Evolutionary conservation across 2,888 invertebrate species (phyloP), one percentile per base, ranked within the genome.

Genomic region (Elmis aenea): DNA sequence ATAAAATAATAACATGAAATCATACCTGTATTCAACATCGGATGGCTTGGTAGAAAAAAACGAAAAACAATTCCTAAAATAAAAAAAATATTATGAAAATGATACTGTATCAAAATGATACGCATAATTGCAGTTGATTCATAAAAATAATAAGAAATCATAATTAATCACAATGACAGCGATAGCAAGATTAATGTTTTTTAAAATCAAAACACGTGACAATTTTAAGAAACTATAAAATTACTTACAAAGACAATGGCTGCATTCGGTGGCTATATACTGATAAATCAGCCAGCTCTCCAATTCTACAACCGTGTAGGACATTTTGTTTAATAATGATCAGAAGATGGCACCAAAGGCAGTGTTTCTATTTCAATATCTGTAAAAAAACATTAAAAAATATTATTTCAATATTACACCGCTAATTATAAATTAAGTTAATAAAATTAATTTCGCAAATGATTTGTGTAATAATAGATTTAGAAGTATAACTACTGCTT

Each of bases 281-380:
- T 80, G 80, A 66, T 80, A 81, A 63, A 79, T 77, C 54, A 81
- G 70, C 81, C 81, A 81, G 62, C 79, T 77, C 62, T 81, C 80
- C 62, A 81, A 61, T 63, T 81, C 81, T 52, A 79, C 74, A 69
- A 79, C 75, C 21, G 79, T 71, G n/a, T n/a, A n/a, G n/a, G 13
- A 32, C 25, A 27, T 27, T 27, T 27, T 26, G 2, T 11, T 11
- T 27, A 27, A 27, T n/a, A n/a, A n/a, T n/a, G n/a, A n/a, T n/a
- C n/a, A n/a, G n/a, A n/a, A n/a, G n/a, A n/a, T n/a, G n/a, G n/a
- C n/a, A n/a, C n/a, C n/a, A n/a, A n/a, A n/a, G n/a, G n/a, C n/a
- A n/a, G n/a, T n/a, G n/a, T n/a, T n/a, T n/a, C n/a, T n/a, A n/a
- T n/a, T n/a, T n/a, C n/a, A n/a, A n/a, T n/a, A n/a, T n/a, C n/a